Base-by-base conservation (phyloP, 2,888 invertebrate genomes). In the Mycalesis mineus region DNA sequence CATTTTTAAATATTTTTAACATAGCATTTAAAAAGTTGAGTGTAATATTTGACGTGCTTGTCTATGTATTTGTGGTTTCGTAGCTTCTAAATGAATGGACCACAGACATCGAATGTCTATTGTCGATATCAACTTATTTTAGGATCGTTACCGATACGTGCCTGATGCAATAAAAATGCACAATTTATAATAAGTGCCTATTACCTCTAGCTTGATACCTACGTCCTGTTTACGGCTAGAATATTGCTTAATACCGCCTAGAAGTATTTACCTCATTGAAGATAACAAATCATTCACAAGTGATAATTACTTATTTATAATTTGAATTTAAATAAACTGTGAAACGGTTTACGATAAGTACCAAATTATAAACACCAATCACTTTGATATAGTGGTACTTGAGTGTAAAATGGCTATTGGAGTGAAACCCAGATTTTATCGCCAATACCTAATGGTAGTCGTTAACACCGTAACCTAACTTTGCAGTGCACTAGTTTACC, bases 341-440 rank as follows among this genome's bases (percentile, higher is more conserved):
- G 39, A 28, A 39, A 49, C 7, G 42, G 17, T 42, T 41, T 52
- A 28, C 29, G 15, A 42, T 52, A 41, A 52, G 52, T 52, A 52
- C 33, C 17, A 42, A 42, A 33, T 52, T 41, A 52, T 42, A 33
- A 41, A 22, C 42, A 52, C 33, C 52, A 36, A 52, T 52, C 42
- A 52, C 52, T 42, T 52, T 42, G 42, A 52, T 52, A 52, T 39
- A 52, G 42, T 42, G 15, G 7, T 29, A 15, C 29, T 22, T 22
- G n/a, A 22, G 22, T 52, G 17, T 42, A 42, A 33, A 52, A 42
- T 52, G 15, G 31, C 31, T 40, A 50, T 50, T 42, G 42, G 42
- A 52, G 52, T 33, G 31, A 52, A 52, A 52, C 42, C 41, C 52
- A 33, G 52, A 52, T 52, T 52, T 52, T 52, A 52, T 52, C 52